A percentile compares a stretch with the other conserved stretches of the same genome.
These are phyloP conservation scores for Apodemia hepburni DNA, from an alignment of 2,888 invertebrate genomes.

Conservation along the genomic window DNA sequence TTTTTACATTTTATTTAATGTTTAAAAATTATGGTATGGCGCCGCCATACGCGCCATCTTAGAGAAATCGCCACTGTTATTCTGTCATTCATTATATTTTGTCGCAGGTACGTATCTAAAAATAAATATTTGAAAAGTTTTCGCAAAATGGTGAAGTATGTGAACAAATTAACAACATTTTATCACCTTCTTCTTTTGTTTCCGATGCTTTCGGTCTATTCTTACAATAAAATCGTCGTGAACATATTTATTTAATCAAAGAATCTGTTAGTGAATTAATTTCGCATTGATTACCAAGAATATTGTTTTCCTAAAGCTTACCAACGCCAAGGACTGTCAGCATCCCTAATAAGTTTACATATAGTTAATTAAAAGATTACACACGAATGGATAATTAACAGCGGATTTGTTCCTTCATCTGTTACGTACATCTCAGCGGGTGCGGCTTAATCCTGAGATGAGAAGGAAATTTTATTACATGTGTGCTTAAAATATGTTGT, in stretches of 20 bases:
- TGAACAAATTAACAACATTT: no score
- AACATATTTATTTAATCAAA: background rate
- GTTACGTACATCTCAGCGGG: conserved; percentile 45
- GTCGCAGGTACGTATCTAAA: no score
- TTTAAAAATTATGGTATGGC: no score
- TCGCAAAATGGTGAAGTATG: no score
- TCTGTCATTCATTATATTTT: no score
- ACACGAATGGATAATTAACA: conserved; percentile 69
- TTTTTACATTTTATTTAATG: no score
- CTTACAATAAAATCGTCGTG: background rate
- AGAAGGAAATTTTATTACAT: conserved; percentile 43
- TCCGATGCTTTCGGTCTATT: no score
- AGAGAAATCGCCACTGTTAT: no score
- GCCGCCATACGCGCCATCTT: no score
- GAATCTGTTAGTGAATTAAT: background rate
- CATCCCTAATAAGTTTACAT: conserved; percentile 59
- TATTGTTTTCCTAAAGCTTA: conserved; percentile 11
- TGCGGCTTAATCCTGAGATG: conserved; percentile 36
- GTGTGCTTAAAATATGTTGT: conserved; percentile 33
- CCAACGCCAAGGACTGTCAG: conserved; percentile 37
- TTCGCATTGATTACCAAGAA: conserved; percentile 11
- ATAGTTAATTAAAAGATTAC: conserved; percentile 75
- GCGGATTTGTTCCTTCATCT: conserved; percentile 64
- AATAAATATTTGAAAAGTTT: no score
- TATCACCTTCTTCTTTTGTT: no score